A percentile compares a stretch with the other conserved stretches of the same genome.
Evolutionary conservation across 2,113 vertebrate species (phyloP).

Genomic region (Oreotrochilus melanogaster): DNA sequence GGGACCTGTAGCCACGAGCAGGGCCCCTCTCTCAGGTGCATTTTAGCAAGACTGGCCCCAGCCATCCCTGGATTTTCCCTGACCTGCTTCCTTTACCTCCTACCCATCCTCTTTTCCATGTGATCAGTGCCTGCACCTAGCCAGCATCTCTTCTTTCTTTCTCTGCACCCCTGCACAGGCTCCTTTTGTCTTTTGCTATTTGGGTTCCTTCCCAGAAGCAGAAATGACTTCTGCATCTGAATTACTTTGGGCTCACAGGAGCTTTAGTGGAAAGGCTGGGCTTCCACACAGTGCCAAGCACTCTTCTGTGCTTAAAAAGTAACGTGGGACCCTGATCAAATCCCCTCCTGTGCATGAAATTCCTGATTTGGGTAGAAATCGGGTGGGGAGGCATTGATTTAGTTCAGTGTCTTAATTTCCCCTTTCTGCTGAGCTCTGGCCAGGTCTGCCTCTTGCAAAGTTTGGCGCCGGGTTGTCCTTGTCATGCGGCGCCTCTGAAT

Average conservation of each 20-base stretch:
- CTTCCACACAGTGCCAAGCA: background rate
- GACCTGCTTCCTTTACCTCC: background rate
- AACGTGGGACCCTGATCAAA: background rate
- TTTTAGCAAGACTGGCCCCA: background rate
- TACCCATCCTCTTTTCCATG: background rate
- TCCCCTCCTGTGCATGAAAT: constrained; percentile 19
- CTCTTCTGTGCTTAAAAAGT: background rate
- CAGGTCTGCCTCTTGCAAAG: constrained; percentile 23
- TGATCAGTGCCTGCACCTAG: background rate
- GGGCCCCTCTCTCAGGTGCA: rapidly evolving
- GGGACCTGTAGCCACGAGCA: background rate
- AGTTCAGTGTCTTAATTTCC: constrained; percentile 15
- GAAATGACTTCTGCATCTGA: constrained; percentile 25
- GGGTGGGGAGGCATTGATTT: background rate
- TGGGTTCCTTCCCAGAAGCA: background rate
- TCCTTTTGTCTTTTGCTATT: constrained; percentile 7
- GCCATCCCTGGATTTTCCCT: background rate
- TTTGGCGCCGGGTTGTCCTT: background rate
- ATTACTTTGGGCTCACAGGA: constrained; percentile 4
- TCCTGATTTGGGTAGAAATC: background rate
- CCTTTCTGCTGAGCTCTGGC: background rate
- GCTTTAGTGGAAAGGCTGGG: background rate
- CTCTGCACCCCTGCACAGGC: background rate
- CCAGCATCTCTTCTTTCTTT: background rate
- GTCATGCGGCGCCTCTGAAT: background rate